Conservation (phyloP, 2,888 invertebrate genomes). For the Malthinus flaveolus region DNA sequence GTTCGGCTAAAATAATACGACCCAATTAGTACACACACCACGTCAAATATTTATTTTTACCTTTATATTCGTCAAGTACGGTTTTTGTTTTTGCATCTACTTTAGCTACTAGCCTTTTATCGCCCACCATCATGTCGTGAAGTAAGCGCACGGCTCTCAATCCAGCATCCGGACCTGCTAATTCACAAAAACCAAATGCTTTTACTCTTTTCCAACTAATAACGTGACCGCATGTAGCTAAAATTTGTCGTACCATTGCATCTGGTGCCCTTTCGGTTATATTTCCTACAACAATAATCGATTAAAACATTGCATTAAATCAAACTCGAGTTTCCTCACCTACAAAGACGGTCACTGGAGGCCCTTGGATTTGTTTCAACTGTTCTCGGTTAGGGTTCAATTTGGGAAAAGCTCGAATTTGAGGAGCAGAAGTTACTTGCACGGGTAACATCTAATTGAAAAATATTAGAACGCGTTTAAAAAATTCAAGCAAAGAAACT, state of each 20-base stretch:
- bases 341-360: slow-evolving; percentile 95
- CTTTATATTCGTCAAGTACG: slow-evolving; percentile 90
- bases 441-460: slow-evolving; percentile 59
- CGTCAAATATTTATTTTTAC: too few relatives aligned
- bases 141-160: slow-evolving; percentile 90
- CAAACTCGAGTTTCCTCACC: slow-evolving; percentile 58
- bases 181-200: slow-evolving; percentile 98
- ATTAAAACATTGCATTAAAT: neutral
- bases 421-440: slow-evolving; percentile 53
- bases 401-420: slow-evolving; percentile 52
- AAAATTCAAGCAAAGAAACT: slow-evolving; percentile 48
- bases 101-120: slow-evolving; percentile 92
- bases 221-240: slow-evolving; percentile 92
- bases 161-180: slow-evolving; percentile 93
- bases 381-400: slow-evolving; percentile 52
- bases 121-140: slow-evolving; percentile 90
- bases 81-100: slow-evolving; percentile 97
- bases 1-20: slow-evolving; percentile 57
- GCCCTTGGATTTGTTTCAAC: slow-evolving; percentile 64
- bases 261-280: slow-evolving; percentile 95
- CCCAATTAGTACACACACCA: neutral
- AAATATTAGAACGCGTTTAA: slow-evolving; percentile 12
- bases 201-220: slow-evolving; percentile 97
- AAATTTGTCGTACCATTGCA: slow-evolving; percentile 88
- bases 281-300: slow-evolving; percentile 61